Conservation (phyloP, 23 tunicate species). For the Pegea sp. region DNA sequence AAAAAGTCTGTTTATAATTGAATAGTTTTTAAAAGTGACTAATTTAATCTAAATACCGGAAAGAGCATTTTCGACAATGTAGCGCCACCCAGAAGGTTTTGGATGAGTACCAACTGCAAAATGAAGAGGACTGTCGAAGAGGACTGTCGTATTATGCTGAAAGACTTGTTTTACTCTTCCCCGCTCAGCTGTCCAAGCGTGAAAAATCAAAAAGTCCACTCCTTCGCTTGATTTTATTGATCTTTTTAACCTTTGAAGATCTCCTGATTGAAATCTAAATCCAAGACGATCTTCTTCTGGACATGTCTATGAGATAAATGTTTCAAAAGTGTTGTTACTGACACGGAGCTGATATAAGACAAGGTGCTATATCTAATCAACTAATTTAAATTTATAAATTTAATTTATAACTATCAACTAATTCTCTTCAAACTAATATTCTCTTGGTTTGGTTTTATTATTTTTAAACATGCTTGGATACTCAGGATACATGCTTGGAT, state of each 20-base stretch:
- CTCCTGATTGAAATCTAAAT: conserved; percentile 10
- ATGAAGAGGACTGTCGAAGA: conserved; percentile 7
- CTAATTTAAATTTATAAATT: too few species aligned
- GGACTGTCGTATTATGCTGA: conserved; percentile 4
- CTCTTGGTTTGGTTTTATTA: background rate
- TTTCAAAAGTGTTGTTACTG: too few species aligned
- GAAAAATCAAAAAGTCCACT: conserved; percentile 19
- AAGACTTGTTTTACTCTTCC: conserved; percentile 2
- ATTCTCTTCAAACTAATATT: too few species aligned
- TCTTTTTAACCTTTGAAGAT: conserved; percentile 1
- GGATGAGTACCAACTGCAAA: conserved; percentile 29
- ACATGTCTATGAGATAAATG: too few species aligned
- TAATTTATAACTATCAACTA: too few species aligned
- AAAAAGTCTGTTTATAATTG: too few species aligned
- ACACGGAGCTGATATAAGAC: too few species aligned
- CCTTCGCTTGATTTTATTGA: background rate
- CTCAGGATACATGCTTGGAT: too few species aligned
- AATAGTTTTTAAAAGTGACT: background rate
- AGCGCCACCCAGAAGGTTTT: conserved; percentile 36
- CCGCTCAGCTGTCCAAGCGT: conserved; percentile 48
- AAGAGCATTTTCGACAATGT: conserved; percentile 21
- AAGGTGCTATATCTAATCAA: too few species aligned
- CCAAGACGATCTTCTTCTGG: conserved; percentile 13
- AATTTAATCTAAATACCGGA: conserved; percentile 6
- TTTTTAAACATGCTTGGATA: background rate